Conservation (phyloP, 2,888 invertebrate species). For the Papilio protenor region DNA sequence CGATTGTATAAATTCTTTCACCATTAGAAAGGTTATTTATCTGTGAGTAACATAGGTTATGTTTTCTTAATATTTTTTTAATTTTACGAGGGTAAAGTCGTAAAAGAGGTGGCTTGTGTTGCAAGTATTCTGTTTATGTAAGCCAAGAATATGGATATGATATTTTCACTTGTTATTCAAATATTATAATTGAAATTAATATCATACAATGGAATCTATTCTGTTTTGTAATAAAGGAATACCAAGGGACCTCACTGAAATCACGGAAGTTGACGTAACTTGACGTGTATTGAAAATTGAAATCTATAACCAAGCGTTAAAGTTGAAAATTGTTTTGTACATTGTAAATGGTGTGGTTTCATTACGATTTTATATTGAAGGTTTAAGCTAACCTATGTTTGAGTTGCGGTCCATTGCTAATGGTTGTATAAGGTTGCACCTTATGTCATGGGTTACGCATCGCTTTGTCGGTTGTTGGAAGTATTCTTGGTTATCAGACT, state of each 20-base stretch:
- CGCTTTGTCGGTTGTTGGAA: conserved; percentile 20
- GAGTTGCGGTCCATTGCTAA: conserved; percentile 19
- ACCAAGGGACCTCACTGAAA: conserved; percentile 3
- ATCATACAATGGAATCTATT: background rate
- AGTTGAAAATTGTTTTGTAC: background rate
- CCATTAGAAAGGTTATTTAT: too few species aligned
- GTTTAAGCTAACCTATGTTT: conserved; percentile 10
- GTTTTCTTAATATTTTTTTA: too few species aligned
- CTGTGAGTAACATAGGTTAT: too few species aligned
- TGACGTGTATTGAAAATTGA: background rate
- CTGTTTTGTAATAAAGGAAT: conserved; percentile 7
- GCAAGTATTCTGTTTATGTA: background rate
- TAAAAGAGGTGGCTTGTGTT: background rate
- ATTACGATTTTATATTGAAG: conserved; percentile 10
- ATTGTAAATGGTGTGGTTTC: background rate
- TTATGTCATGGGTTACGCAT: conserved; percentile 28
- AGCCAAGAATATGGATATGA: background rate
- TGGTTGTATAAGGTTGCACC: conserved; percentile 10
- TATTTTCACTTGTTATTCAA: background rate
- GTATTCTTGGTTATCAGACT: conserved; percentile 10
- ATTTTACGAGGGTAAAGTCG: background rate
- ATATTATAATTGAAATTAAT: background rate
- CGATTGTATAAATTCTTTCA: too few species aligned
- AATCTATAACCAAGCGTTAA: background rate
- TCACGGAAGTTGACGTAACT: conserved; percentile 22